Base-by-base conservation (phyloP, 2,113 vertebrate species). In the Aramus guarauna region DNA sequence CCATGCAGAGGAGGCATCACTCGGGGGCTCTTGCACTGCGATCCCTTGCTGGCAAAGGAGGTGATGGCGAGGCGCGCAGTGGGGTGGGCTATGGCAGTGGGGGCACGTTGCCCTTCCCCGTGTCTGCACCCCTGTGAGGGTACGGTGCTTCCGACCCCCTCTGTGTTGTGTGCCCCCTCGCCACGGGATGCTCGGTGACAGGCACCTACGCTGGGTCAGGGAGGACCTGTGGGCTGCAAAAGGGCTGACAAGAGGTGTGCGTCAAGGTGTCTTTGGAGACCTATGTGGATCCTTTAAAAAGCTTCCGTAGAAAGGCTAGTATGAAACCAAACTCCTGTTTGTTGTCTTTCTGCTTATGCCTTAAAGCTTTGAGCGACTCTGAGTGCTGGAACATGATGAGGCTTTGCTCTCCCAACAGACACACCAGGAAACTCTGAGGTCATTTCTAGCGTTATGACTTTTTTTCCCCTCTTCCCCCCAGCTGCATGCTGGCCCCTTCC, bases 341-440 rank as follows among this genome's bases (percentile, higher is more conserved):
- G 15, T 64, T 93, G 43, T 74, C 88, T 92, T 83, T 72, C n/a
- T 91, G 60, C 86, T 63, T 93, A 37, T 80, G 86, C 64, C 55
- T 92, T 88, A 69, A 95, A 86, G 43, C 34, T 90, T 29, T 68
- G 43, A 77, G 81, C 0, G 2, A 13, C 32, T 90, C 56, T 0
- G 15, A 90, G 83, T 26, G 63, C 75, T 96, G 85, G 95, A 92
- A 76, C 64, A 12, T 1, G 43, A 41, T 1, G 39, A 82, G 64
- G 59, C 34, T 85, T 66, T 87, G 47, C 43, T 72, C 34, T 94
- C 94, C 92, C 81, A 53, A 6, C 66, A 94, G 92, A 77, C 76
- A 64, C 84, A 63, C 75, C 83, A 94, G 94, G 89, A 94, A 96
- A 92, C 78, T 87, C 90, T 95, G 97, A 96, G 94, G 73, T 97